A percentile compares a stretch with the other conserved stretches of the same genome.
Conservation (phyloP, 2,113 vertebrate species). For the Dromas ardeola region DNA sequence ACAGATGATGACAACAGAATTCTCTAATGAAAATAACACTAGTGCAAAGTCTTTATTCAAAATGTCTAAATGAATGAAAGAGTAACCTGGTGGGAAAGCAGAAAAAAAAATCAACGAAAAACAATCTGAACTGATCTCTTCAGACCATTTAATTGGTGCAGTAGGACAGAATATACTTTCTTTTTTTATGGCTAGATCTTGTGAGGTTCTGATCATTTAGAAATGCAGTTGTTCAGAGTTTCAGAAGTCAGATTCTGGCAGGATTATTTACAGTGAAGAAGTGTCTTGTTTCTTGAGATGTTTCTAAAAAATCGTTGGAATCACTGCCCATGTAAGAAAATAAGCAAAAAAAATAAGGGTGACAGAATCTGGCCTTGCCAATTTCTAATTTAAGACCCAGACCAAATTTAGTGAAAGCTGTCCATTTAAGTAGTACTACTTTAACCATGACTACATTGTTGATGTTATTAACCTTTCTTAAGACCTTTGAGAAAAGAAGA, state of each 20-base stretch:
- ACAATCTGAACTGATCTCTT: not conserved
- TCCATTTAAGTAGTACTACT: not conserved
- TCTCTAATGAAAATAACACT: not conserved
- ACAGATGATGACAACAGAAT: not conserved
- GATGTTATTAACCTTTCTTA: slow-evolving; percentile 26
- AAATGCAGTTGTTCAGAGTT: not conserved
- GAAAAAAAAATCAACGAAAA: not conserved
- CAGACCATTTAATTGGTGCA: not conserved
- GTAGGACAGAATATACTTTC: not conserved
- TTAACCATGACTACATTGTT: not conserved
- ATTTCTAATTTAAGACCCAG: not conserved
- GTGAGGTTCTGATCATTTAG: not conserved
- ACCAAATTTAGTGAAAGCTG: not conserved
- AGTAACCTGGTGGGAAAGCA: not conserved
- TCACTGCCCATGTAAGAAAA: not conserved
- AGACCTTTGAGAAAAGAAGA: not conserved
- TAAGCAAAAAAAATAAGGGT: not conserved
- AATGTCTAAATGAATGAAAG: not conserved
- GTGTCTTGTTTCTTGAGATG: not conserved
- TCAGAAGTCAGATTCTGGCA: not conserved
- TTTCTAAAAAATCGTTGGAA: not conserved
- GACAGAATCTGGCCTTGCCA: not conserved
- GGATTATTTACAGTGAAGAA: not conserved
- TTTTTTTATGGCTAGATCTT: not conserved
- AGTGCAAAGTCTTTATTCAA: not conserved